Base-by-base conservation (phyloP, 2,113 vertebrate genomes). In the Silurus asotus region DNA sequence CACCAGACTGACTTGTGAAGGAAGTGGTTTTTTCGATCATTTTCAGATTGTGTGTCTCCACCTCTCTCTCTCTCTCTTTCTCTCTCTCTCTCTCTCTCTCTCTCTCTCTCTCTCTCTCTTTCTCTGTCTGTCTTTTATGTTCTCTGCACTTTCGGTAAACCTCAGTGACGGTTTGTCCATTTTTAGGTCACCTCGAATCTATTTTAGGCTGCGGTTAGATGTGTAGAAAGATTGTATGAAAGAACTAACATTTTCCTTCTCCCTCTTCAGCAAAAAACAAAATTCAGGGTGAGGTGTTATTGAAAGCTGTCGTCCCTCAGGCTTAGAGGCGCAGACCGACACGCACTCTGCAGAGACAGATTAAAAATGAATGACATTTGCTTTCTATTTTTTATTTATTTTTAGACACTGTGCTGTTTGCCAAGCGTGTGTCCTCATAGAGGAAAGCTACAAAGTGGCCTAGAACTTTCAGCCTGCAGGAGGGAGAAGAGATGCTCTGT, bases 131-230 rank as follows among this genome's bases (percentile, higher is more conserved):
- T 37, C 37, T 37, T 37, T 37, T 37, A 37, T 37, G 23, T 8
- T 65, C 28, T 78, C 25, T 48, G 8, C 25, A 67, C 28, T 85
- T 51, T 85, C 45, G 67, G 86, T 89, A 89, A 87, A 81, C 83
- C 72, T 84, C 75, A 58, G 23, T 90, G 82, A 75, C 84, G 72
- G 87, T 81, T 87, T 86, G 83, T 84, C 88, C 82, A 85, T 90
- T 88, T 90, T 88, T 88, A 83, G 85, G 59, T 81, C 76, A 65
- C 72, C 75, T n/a, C 53, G 62, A 56, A 0, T 88, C 89, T 89
- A 89, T 88, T 89, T 89, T n/a, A 70, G 76, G 84, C 84, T 84
- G 89, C 72, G 89, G 89, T 87, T 85, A 86, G 84, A 83, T 88
- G 61, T 88, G 81, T 84, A 81, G 76, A 78, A 89, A 84, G 89